Conservation (phyloP, 2,797 vertebrate species). For the Lindbergichthys nudifrons region DNA sequence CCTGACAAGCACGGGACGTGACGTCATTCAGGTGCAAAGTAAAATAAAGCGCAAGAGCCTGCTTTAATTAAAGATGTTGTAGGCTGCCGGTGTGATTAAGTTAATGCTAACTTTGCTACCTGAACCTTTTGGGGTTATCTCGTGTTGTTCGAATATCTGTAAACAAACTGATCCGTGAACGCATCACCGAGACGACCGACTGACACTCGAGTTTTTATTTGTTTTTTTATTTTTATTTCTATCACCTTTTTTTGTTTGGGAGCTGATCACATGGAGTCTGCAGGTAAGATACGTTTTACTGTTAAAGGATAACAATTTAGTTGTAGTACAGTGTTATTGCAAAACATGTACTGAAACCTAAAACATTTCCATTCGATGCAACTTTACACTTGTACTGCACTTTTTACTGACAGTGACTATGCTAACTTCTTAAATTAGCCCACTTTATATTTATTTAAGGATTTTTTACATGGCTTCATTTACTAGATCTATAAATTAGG, state of each 20-base stretch:
- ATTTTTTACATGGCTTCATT: no score
- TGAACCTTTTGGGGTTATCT: background rate
- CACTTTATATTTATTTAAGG: no score
- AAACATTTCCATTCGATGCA: no score
- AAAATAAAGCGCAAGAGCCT: no score
- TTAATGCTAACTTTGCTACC: background rate
- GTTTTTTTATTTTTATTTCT: background rate
- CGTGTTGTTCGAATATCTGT: background rate
- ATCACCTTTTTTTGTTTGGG: background rate
- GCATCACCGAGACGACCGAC: background rate
- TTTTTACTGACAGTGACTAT: no score
- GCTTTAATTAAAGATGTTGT: background rate
- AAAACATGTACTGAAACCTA: no score
- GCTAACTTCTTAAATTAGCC: no score
- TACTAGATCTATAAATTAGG: no score
- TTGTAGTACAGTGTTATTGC: no score
- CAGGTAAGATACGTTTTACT: slow-evolving; percentile 45
- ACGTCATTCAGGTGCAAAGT: slow-evolving; percentile 45
- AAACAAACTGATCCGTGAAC: slow-evolving; percentile 10
- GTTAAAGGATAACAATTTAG: no score
- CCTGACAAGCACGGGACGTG: slow-evolving; percentile 69
- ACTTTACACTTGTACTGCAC: no score
- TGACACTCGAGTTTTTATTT: background rate
- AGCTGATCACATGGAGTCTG: slow-evolving; percentile 55
- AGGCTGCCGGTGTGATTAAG: background rate